These are phyloP conservation scores for Mactromeris polynyma DNA, from an alignment of 2,888 invertebrate genomes.

Conservation along the genomic window DNA sequence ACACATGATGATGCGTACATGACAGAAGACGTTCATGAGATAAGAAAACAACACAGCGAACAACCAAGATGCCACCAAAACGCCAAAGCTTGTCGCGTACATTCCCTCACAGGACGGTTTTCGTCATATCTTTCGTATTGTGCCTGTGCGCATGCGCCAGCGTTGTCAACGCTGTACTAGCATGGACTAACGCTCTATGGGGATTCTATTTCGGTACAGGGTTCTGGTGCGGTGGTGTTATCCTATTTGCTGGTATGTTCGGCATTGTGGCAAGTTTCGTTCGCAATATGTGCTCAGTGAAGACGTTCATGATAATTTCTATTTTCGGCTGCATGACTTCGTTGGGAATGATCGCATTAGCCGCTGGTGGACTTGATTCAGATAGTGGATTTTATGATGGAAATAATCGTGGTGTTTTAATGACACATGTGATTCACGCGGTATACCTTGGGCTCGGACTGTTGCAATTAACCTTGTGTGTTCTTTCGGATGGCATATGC, in stretches of 20 bases:
- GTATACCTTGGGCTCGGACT: slow-evolving; percentile 75
- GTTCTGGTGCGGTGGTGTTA: slow-evolving; percentile 81
- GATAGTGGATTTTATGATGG: slow-evolving; percentile 78
- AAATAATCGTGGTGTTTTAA: slow-evolving; percentile 45
- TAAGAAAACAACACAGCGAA: background rate
- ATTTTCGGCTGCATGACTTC: slow-evolving; percentile 75
- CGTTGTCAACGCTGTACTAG: slow-evolving; percentile 79
- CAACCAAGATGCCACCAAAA: slow-evolving; percentile 13
- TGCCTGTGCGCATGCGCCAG: slow-evolving; percentile 79
- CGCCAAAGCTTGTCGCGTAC: slow-evolving; percentile 60
- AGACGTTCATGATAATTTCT: slow-evolving; percentile 76
- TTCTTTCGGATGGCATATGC: slow-evolving; percentile 77
- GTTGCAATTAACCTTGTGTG: slow-evolving; percentile 74
- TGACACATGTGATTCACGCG: slow-evolving; percentile 78
- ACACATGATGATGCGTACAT: background rate
- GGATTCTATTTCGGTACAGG: slow-evolving; percentile 83
- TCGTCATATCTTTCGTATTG: slow-evolving; percentile 78
- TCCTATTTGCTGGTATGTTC: slow-evolving; percentile 76
- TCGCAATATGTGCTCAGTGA: slow-evolving; percentile 73
- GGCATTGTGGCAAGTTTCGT: slow-evolving; percentile 77
- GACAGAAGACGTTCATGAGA: background rate
- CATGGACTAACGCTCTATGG: slow-evolving; percentile 79
- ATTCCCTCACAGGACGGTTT: slow-evolving; percentile 79
- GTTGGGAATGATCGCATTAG: slow-evolving; percentile 77
- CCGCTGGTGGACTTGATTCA: slow-evolving; percentile 79